Evolutionary conservation across 2,113 vertebrate genomes (phyloP).

Genomic region (Delphinus delphis): DNA sequence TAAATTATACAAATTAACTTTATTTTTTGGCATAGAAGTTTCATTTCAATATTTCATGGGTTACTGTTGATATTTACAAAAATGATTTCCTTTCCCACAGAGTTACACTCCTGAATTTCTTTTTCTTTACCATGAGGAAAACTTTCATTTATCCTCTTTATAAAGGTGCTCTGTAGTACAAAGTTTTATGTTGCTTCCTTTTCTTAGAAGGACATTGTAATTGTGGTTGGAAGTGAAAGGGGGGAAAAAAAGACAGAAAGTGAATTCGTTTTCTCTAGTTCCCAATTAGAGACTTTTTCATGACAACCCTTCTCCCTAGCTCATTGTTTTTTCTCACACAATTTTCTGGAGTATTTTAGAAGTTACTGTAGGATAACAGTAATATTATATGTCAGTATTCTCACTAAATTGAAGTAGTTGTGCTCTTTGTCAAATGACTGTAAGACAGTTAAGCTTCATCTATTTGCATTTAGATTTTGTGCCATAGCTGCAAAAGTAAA

Average conservation of each 20-base stretch:
- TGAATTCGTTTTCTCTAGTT: neutral
- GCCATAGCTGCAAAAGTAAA: neutral
- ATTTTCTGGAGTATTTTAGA: slow-evolving; percentile 34
- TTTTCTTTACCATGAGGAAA: neutral
- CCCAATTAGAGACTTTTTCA: slow-evolving; percentile 48
- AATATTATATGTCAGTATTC: slow-evolving; percentile 25
- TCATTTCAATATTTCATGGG: neutral
- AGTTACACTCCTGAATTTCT: neutral
- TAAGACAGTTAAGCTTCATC: slow-evolving; percentile 17
- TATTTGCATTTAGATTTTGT: slow-evolving; percentile 35
- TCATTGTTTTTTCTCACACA: neutral
- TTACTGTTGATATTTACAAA: slow-evolving; percentile 12
- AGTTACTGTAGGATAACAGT: slow-evolving; percentile 4
- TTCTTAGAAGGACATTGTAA: neutral
- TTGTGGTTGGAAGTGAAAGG: neutral
- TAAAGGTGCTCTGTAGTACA: neutral
- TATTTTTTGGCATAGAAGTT: neutral
- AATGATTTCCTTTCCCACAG: neutral
- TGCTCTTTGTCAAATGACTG: slow-evolving; percentile 26
- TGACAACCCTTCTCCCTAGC: neutral
- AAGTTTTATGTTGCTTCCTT: neutral
- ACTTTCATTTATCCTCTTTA: neutral
- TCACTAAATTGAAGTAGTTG: slow-evolving; percentile 35
- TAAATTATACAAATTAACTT: neutral
- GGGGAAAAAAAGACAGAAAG: neutral